Percentiles rank a stretch among this genome's conserved stretches.
phyloP scores from a whole-genome alignment of 2,113 vertebrate genomes.

The Mesocricetus auratus region DNA sequence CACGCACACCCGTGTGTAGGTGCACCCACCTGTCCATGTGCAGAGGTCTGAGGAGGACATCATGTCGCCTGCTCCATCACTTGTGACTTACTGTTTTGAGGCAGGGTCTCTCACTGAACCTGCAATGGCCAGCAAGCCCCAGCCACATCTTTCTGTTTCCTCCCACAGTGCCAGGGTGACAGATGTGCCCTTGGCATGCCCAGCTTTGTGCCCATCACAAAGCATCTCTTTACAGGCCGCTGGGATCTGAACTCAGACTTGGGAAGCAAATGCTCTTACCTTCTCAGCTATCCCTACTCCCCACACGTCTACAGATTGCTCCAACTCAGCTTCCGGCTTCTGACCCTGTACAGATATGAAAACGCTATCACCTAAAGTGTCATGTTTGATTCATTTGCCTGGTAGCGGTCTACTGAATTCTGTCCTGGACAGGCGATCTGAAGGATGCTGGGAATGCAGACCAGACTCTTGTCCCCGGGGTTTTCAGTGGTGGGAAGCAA shows the following conservation, averaged over 20 bases:
- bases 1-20: too few species aligned
- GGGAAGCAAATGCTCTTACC: neutral
- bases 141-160: too few species aligned
- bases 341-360: neutral
- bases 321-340: neutral
- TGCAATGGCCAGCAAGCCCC: neutral
- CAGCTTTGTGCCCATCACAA: too few species aligned
- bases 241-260: neutral
- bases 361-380: constrained; percentile 13
- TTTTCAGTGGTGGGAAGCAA: neutral
- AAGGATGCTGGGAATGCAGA: neutral
- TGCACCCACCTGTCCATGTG: neutral
- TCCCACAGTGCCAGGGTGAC: neutral
- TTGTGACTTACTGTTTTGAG: neutral
- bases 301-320: neutral
- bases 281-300: too few species aligned
- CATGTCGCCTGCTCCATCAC: neutral
- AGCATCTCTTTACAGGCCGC: neutral
- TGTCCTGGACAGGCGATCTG: neutral
- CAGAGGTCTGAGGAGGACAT: neutral
- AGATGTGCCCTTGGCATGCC: neutral
- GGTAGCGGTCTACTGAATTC: neutral
- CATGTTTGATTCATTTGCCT: neutral
- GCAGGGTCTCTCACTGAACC: neutral
- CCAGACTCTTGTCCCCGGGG: neutral